Percentiles rank a stretch among this genome's conserved stretches.
phyloP scores from a whole-genome alignment of 2,888 invertebrate genomes.

The Hylaea fasciaria region DNA sequence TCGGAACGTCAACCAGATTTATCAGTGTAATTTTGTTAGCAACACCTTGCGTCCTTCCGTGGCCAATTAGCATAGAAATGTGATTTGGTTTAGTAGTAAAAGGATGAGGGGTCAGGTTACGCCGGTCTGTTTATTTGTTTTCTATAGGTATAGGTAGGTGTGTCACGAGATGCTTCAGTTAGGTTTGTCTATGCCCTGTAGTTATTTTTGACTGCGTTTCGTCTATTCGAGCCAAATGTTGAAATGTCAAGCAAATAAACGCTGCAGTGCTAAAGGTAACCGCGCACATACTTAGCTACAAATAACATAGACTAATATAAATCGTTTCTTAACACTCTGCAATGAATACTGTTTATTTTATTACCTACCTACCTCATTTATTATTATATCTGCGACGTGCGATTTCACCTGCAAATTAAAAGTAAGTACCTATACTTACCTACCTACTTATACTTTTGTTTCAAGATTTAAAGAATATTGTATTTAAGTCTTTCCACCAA shows the following conservation, averaged over 20 bases:
- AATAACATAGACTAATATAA: neutral
- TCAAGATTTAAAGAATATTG: too few relatives aligned
- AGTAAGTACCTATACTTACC: too few relatives aligned
- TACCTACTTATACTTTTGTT: too few relatives aligned
- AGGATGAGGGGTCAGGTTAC: conserved; percentile 37
- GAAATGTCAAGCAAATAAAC: conserved; percentile 59
- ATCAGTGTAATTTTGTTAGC: conserved; percentile 31
- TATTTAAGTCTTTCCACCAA: too few relatives aligned
- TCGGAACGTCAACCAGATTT: conserved; percentile 20
- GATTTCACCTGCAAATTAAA: too few relatives aligned
- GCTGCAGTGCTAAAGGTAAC: conserved; percentile 25
- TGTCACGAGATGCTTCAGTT: conserved; percentile 58
- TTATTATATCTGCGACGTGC: too few relatives aligned
- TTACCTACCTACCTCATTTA: too few relatives aligned
- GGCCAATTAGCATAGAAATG: conserved; percentile 46
- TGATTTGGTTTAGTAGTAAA: conserved; percentile 38
- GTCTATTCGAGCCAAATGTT: conserved; percentile 58
- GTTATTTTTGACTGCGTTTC: conserved; percentile 63
- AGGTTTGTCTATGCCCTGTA: conserved; percentile 55
- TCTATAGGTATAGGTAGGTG: conserved; percentile 39
- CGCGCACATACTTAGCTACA: conserved; percentile 13
- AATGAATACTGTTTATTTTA: too few relatives aligned
- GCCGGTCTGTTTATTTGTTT: conserved; percentile 41
- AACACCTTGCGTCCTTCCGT: conserved; percentile 32
- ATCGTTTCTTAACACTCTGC: too few relatives aligned